Conservation (phyloP, 2,797 vertebrate genomes). For the Pachyuromys duprasi region DNA sequence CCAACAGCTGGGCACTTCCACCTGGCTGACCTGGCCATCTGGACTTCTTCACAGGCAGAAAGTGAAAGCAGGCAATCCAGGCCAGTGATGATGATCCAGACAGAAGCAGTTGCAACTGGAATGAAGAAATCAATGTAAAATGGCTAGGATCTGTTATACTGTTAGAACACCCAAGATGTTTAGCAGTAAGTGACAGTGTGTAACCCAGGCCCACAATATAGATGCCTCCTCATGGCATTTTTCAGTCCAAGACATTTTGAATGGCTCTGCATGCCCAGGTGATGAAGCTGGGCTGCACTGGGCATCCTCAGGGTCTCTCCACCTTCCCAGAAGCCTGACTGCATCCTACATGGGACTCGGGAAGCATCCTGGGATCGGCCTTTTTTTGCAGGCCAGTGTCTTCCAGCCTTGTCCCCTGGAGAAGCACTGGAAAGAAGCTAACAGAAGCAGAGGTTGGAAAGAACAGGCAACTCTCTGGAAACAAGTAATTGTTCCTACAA, state of each 20-base stretch:
- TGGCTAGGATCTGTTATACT: rapidly evolving
- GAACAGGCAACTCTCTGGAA: background rate
- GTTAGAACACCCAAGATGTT: background rate
- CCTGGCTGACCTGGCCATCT: background rate
- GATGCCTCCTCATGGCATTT: too few species aligned
- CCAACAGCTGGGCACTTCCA: background rate
- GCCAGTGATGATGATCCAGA: background rate
- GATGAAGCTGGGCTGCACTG: background rate
- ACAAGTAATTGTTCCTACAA: background rate
- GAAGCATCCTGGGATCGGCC: too few species aligned
- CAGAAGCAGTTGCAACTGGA: background rate
- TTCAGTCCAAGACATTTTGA: background rate
- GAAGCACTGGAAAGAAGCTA: background rate
- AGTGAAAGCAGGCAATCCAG: background rate
- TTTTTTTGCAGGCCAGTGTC: background rate
- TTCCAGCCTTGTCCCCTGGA: background rate
- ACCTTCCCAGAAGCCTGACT: background rate
- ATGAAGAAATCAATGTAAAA: background rate
- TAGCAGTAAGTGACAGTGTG: too few species aligned
- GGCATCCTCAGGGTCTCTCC: background rate
- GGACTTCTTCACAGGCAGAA: background rate
- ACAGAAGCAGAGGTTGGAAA: background rate
- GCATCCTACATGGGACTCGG: too few species aligned
- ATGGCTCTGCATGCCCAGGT: background rate
- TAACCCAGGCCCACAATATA: too few species aligned